Percentiles rank a stretch among this genome's conserved stretches.
Evolutionary conservation across 2,888 invertebrate species (phyloP).

Genomic region (Mythimna pallens): DNA sequence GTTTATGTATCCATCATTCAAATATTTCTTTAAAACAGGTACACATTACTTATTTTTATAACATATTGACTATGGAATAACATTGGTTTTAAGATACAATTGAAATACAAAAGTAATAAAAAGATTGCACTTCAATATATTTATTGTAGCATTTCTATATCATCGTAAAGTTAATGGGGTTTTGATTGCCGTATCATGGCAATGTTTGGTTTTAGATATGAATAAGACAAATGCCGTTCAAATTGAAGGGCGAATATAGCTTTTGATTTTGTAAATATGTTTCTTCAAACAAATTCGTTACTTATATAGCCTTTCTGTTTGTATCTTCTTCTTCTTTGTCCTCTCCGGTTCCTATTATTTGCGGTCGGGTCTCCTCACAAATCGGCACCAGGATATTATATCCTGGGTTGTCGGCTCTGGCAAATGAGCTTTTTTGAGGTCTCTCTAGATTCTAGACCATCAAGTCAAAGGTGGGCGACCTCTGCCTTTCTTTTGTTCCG

Average conservation of each 20-base stretch:
- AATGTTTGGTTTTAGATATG: slow-evolving; percentile 36
- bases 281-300: background rate
- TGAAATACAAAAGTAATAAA: slow-evolving; percentile 37
- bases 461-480: too few relatives aligned
- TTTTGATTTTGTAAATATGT: background rate
- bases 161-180: slow-evolving; percentile 49
- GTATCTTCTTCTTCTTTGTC: too few relatives aligned
- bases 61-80: slow-evolving; percentile 52
- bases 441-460: too few relatives aligned
- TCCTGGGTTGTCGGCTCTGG: too few relatives aligned
- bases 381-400: too few relatives aligned
- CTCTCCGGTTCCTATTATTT: too few relatives aligned
- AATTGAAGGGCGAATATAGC: slow-evolving; percentile 16
- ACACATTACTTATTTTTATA: slow-evolving; percentile 49
- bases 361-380: too few relatives aligned
- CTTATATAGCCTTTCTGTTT: too few relatives aligned
- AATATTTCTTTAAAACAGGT: slow-evolving; percentile 62
- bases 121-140: slow-evolving; percentile 29
- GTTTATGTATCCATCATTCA: background rate
- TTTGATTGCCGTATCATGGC: slow-evolving; percentile 29
- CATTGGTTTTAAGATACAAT: slow-evolving; percentile 53
- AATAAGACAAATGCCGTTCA: slow-evolving; percentile 23
- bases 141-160: slow-evolving; percentile 38
- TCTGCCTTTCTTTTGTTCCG: too few relatives aligned
- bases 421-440: too few relatives aligned